A percentile compares a stretch with the other conserved stretches of the same genome.
phyloP scores from a whole-genome alignment of 2,113 vertebrate species.

The Myotis yumanensis region DNA sequence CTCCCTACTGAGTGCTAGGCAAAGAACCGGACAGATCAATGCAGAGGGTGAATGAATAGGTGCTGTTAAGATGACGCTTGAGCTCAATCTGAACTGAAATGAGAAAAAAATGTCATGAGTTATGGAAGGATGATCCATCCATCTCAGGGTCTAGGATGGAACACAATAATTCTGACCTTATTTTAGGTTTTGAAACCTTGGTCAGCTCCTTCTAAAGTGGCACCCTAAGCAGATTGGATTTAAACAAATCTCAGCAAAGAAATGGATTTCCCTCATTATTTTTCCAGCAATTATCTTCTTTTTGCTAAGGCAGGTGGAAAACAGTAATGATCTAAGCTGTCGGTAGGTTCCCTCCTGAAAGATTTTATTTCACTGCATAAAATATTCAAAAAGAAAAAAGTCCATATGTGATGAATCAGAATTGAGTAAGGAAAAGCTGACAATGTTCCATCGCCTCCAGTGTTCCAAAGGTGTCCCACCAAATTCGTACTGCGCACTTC shows the following conservation, averaged over 20 bases:
- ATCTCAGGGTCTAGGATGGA: neutral
- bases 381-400: constrained; percentile 50
- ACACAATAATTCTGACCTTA: neutral
- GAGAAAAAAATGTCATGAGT: constrained; percentile 59
- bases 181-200: neutral
- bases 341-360: constrained; percentile 42
- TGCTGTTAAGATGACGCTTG: neutral
- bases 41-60: neutral
- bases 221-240: neutral
- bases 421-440: neutral
- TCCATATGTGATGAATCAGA: neutral
- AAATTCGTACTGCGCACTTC: neutral
- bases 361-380: constrained; percentile 51
- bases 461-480: neutral
- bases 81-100: constrained; percentile 73
- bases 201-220: neutral
- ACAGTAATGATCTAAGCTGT: constrained; percentile 29
- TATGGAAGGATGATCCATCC: constrained; percentile 54
- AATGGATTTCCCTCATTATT: neutral
- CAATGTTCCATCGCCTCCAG: neutral
- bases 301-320: constrained; percentile 22
- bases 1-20: neutral
- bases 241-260: constrained; percentile 6
- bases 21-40: neutral
- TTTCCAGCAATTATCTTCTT: constrained; percentile 12